Evolutionary conservation across 1,140 invertebrate species (phyloP), one percentile per base, ranked within the genome.

Genomic region (Patella vulgata): DNA sequence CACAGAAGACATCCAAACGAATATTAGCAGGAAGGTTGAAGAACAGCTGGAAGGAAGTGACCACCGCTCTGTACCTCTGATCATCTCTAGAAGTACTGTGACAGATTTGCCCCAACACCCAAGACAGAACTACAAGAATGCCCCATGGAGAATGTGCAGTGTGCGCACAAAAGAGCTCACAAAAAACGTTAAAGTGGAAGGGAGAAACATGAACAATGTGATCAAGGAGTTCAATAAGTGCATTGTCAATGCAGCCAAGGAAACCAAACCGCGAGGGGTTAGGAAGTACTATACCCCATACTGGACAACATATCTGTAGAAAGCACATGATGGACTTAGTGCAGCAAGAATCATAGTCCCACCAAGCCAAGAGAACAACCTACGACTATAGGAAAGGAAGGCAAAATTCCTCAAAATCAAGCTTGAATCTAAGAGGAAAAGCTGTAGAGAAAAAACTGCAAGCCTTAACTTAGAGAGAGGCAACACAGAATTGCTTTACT

Each of bases 101-200:
- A 12, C n/a, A n/a, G 30, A 0, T 27, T 36, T 43, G 30, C 44
- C 61, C 31, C 42, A 3, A 33, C 3, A 33, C 27, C 46, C 51
- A 5, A 53, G 59, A 40, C 53, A 50, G 30, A 61, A 53, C 31
- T 61, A 61, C 30, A 61, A 61, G 43, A 62, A 63, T 30, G 66
- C 52, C 36, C 51, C 60, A 21, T 69, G 62, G 61, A 31, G 14
- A 31, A 23, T 44, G 11, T 63, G 31, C 21, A 39, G 43, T n/a
- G 40, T 57, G 9, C 31, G 39, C 11, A 47, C 33, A 12, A 43
- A 14, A 1, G n/a, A 14, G 14, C 31, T 51, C 25, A 44, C 55
- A 3, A 43, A 30, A 42, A 23, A 59, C 27, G 8, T 59, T 4
- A 25, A 31, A 51, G 2, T 48, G 42, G 30, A 23, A 42, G 40